Evolutionary conservation across 1,140 invertebrate genomes (phyloP).

Genomic region (Trissolcus basalis): DNA sequence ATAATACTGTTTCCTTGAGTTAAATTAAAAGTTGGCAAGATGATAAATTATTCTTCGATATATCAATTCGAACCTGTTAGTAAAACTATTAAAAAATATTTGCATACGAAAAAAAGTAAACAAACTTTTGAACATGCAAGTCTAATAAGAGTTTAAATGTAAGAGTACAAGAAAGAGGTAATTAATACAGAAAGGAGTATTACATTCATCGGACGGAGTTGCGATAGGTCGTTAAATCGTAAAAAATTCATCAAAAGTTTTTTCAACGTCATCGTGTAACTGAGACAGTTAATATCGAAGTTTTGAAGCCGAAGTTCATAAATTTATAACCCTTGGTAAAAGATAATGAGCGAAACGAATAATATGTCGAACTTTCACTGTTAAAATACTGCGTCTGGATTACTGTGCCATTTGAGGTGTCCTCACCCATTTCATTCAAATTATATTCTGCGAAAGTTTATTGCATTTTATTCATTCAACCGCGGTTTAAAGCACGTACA

Average conservation of each 20-base stretch:
- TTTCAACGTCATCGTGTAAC: conserved; percentile 20
- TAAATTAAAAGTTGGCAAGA: conserved; percentile 29
- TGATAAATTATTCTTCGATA: no score
- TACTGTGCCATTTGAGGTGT: no score
- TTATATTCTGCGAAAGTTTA: no score
- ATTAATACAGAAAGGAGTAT: conserved; percentile 15
- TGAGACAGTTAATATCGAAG: conserved; percentile 22
- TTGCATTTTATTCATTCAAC: no score
- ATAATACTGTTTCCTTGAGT: conserved; percentile 33
- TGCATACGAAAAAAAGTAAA: no score
- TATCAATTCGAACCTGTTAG: no score
- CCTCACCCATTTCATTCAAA: no score
- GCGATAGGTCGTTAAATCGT: conserved; percentile 18
- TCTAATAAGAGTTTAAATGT: no score
- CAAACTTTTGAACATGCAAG: no score
- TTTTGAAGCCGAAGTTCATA: conserved; percentile 27
- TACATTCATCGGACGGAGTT: conserved; percentile 10
- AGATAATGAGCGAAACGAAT: conserved; percentile 18
- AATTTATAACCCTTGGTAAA: conserved; percentile 1
- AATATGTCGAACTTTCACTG: conserved; percentile 21
- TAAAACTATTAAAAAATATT: no score
- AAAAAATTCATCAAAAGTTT: conserved; percentile 45
- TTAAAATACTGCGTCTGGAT: conserved; percentile 10
- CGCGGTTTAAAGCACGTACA: no score
- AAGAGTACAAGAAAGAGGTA: conserved; percentile 20